Evolutionary conservation across 2,797 vertebrate species (phyloP).

Genomic region (Anguilla megastoma): DNA sequence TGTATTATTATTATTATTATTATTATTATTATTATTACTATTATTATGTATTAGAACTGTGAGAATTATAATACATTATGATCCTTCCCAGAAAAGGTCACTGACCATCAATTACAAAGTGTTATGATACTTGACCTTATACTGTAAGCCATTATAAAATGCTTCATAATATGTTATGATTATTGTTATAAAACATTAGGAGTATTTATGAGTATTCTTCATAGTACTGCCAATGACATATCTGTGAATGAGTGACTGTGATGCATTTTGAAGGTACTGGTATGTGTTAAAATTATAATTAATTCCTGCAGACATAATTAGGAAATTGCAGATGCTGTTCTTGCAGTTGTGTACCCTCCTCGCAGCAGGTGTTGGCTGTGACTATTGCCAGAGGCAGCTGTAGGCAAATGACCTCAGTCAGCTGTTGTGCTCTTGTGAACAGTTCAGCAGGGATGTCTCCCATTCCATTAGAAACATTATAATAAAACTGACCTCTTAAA

Average conservation of each 20-base stretch:
- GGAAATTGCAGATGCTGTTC: neutral
- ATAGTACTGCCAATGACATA: neutral
- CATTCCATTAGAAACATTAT: neutral
- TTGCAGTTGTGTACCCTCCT: neutral
- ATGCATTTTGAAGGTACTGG: neutral
- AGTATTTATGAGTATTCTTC: neutral
- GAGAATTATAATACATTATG: too few relatives aligned
- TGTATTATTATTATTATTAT: too few relatives aligned
- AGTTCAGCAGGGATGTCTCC: neutral
- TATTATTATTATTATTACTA: too few relatives aligned
- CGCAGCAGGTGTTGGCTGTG: neutral
- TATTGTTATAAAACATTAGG: too few relatives aligned
- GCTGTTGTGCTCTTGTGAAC: neutral
- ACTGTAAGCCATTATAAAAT: too few relatives aligned
- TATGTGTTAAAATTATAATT: neutral
- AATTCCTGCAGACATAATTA: neutral
- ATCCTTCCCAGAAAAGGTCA: too few relatives aligned
- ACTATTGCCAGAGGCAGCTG: conserved; percentile 18
- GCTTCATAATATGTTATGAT: too few relatives aligned
- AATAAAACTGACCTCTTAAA: neutral
- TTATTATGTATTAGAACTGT: too few relatives aligned
- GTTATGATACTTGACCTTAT: too few relatives aligned
- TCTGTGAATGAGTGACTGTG: neutral
- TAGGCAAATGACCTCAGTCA: neutral
- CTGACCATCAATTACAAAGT: too few relatives aligned